Base-by-base conservation (phyloP, 2,113 vertebrate species). In the Camelus bactrianus region DNA sequence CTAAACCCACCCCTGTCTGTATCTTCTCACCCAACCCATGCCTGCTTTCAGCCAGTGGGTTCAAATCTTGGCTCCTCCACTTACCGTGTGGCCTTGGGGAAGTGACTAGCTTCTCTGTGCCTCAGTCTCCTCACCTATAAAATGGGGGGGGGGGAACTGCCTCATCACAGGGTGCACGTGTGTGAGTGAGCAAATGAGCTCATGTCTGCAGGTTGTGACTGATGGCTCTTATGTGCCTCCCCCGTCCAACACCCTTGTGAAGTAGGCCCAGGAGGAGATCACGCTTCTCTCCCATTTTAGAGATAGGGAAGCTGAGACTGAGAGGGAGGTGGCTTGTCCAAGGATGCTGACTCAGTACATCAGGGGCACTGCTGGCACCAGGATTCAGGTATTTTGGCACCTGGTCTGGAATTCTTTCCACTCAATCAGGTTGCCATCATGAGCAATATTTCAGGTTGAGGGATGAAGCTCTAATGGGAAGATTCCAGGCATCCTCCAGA, bases 191-290 rank as follows among this genome's bases (percentile, higher is more conserved):
- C 0, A 22, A 19, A 26, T 2, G 22, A 24, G 52, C 8, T 32
- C 62, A 22, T 0, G 38, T 50, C 50, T 42, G 11, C 8, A 67
- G 46, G 11, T 46, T 4, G 1, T 22, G 38, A 7, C 52, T 2
- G 6, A 10, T 0, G 89, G 76, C 28, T 56, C 54, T 62, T 19
- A 3, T 6, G 3, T 11, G 50, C 32, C 15, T 35, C 24, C 65
- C n/a, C 26, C 6, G 19, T 6, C 22, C 8, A 9, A 17, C 32
- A 4, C 10, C 4, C 15, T 0, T 4, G 83, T 4, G 52, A 58
- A 52, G 52, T 0, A 14, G 52, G 52, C 0, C 0, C 9, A 35
- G 64, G 26, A 20, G 32, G 70, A 6, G 48, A 24, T 2, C 6
- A 11, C 22, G 5, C 16, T 58, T 5, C 2, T 13, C n/a, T 84